Evolutionary conservation across 2,113 vertebrate genomes (phyloP), one percentile per base, ranked within the genome.

Genomic region (Rallus limicola): DNA sequence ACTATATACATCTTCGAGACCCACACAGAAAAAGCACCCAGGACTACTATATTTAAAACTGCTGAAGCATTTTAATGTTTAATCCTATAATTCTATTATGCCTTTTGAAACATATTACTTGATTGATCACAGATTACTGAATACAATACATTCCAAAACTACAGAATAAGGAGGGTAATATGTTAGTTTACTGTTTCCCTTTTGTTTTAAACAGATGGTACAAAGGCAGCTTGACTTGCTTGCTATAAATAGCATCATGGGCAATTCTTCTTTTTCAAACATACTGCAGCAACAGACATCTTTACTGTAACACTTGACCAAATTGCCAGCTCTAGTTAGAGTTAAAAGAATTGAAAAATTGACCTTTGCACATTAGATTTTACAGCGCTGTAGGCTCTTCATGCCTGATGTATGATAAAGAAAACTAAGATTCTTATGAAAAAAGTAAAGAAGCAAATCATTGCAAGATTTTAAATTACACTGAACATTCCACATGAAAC

Each of bases 381-480:
- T 79, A 76, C 64, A 92, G n/a, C 24, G 70, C 34, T 82, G 50
- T 52, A 58, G 64, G 79, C 28, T 91, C 63, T 64, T 58, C 63
- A 38, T 62, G 62, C 53, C 72, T 96, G 86, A 94, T 88, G 15
- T 24, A 82, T 75, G 64, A 88, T 50, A 96, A 97, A 93, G 78
- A 82, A 95, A 96, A 93, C 63, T 52, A 63, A 74, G 24, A 94
- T 89, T 97, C 89, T 95, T 94, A 86, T 56, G 65, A 96, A 97
- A 97, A 76, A 97, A 78, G 53, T 67, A 95, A 96, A 93, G 85
- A 69, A 93, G 88, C 55, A 97, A 96, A 96, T 97, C 64, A 82
- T 70, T 83, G 74, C 38, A 87, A 95, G 88, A 83, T 97, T 97
- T 98, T 97, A 98, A 97, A 98, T 98, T 97, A 97, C 82, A 97